Evolutionary conservation across 1,140 invertebrate genomes (phyloP), one percentile per base, ranked within the genome.

Genomic region (Drosophila auraria): DNA sequence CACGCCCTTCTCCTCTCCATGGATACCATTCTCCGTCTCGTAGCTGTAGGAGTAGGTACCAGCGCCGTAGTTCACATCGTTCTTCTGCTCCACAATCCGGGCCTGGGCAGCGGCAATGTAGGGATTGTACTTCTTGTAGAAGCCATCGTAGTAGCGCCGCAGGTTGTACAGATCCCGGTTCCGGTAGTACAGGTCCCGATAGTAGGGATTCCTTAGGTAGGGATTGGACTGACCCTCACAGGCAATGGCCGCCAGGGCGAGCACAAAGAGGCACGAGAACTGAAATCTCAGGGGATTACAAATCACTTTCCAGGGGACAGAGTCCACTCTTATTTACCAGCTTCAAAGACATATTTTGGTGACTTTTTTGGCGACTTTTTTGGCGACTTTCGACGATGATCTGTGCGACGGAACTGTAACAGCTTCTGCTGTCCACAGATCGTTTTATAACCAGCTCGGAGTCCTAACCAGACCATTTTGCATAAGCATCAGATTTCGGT

Each of bases 11-110:
- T 95, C 95, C 70, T 95, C 92, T 1, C 92, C 94, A 12, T 93
- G 86, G 40, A 95, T 95, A 2, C 95, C 95, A 63, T 95, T 95
- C 54, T 93, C 94, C 23, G 94, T 95, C 76, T 95, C 93, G 15
- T 91, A 92, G 49, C 56, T 81, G 40, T 92, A 92, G 25, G 60
- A 14, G 33, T 91, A 92, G 23, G 50, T 57, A 0, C 91, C 91
- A 0, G 70, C 30, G 17, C 89, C 89, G 11, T 64, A 64, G 45
- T 83, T 82, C 27, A 72, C 65, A 15, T 82, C 65, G 42, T 80
- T 76, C 0, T 64, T 49, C 20, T 92, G 80, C n/a, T 78, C 75
- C 15, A 92, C 58, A 36, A 81, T 79, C 14, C 87, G 80, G 2
- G 91, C 87, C 27, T 84, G 51, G 2, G 78, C 78, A 17, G 80